These are phyloP conservation scores for Amyelois transitella DNA, from an alignment of 1,140 invertebrate genomes.

Conservation along the genomic window DNA sequence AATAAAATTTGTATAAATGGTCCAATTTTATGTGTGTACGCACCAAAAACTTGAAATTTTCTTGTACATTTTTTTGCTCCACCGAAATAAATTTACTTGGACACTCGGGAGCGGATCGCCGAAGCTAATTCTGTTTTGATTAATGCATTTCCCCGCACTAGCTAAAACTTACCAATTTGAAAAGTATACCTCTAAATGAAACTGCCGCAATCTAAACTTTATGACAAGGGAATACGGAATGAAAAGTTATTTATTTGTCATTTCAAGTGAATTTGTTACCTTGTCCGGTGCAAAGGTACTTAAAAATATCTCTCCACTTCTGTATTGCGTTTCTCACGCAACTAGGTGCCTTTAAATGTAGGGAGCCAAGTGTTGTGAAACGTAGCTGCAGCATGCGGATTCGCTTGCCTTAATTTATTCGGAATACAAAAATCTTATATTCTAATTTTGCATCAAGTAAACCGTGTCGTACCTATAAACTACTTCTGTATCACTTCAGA, in stretches of 20 bases:
- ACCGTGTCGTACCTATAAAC: no score
- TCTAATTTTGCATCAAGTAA: no score
- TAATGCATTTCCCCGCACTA: constrained; percentile 67
- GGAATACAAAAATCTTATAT: no score
- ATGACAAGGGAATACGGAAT: constrained; percentile 9
- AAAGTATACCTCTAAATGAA: constrained; percentile 3
- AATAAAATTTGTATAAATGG: no score
- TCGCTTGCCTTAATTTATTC: neutral
- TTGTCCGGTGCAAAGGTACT: constrained; percentile 20
- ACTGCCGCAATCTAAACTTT: constrained; percentile 24
- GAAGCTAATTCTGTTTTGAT: constrained; percentile 73
- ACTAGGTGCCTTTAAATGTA: constrained; percentile 48
- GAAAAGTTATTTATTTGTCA: neutral
- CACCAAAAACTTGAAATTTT: neutral
- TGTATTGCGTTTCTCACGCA: constrained; percentile 69
- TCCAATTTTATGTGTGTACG: no score
- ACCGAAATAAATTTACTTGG: constrained; percentile 60
- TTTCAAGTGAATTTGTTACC: neutral
- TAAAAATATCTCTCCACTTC: constrained; percentile 59
- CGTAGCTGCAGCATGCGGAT: neutral
- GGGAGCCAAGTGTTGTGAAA: constrained; percentile 51
- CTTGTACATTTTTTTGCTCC: neutral
- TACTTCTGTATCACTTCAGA: no score
- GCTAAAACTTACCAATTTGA: constrained; percentile 37
- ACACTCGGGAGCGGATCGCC: constrained; percentile 69